Evolutionary conservation across 2,797 vertebrate species (phyloP), one percentile per base, ranked within the genome.

Genomic region (Falco naumanni): DNA sequence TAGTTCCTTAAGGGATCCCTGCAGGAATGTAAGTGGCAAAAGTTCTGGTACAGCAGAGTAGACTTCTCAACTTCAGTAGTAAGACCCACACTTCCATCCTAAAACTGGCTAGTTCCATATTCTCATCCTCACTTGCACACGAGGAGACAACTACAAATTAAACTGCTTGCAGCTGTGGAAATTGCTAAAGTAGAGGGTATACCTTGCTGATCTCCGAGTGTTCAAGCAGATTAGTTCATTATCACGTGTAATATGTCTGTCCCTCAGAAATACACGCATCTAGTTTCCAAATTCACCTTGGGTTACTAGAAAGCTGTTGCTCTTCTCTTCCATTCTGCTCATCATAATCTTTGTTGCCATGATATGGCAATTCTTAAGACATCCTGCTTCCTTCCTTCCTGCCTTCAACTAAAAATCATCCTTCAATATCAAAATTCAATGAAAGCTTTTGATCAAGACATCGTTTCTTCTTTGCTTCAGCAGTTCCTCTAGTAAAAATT

Each of bases 201-300:
- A 87, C 37, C 15, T 37, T 66, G 43, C 37, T 84, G 53, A 37
- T 74, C 20, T 50, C 28, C 16, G 60, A 25, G 13, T 5, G 4
- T 63, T 89, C 25, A 29, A 74, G 34, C 41, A 72, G 28, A 28
- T 78, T 31, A 22, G 22, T 37, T 82, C 17, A 63, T 74, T 26
- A 12, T 5, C 61, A n/a, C 2, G 0, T 19, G 0, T 19, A 43
- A 22, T 0, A 5, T 4, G 0, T 51, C 43, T 60, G 13, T 60
- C 53, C 64, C 22, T 66, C 51, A 50, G 74, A 72, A 84, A 76
- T 31, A 24, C 0, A 1, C 6, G 5, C 6, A 6, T 37, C 31
- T 53, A 33, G 9, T 60, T 87, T 82, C 34, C 6, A 89, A 80
- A 64, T 85, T 68, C 48, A 50, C 29, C 71, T 61, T 5, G n/a